Percentiles rank a stretch among this genome's conserved stretches.
These are phyloP conservation scores for Hyposoter didymator DNA, from an alignment of 2,888 invertebrate genomes.

Conservation along the genomic window DNA sequence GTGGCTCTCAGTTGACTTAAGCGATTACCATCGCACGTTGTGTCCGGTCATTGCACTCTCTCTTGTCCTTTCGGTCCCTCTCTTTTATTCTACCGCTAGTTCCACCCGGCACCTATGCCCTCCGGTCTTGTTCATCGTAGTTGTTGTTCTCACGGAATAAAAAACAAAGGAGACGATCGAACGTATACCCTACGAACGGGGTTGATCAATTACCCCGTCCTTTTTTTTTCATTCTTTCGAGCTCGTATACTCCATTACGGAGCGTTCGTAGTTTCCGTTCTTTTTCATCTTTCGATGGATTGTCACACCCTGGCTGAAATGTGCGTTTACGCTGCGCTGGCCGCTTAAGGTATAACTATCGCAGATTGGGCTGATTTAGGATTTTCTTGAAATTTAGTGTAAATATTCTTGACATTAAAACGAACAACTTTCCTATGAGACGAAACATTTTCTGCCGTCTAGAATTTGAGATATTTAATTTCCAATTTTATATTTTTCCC, in stretches of 20 bases:
- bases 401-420: too few species aligned
- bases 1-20: slow-evolving; percentile 39
- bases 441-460: too few species aligned
- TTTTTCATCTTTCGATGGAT: too few species aligned
- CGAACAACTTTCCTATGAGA: too few species aligned
- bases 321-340: too few species aligned
- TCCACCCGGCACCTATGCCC: not conserved
- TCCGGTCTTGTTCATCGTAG: not conserved
- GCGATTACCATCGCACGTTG: slow-evolving; percentile 32
- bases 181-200: not conserved
- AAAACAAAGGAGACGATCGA: not conserved
- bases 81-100: not conserved
- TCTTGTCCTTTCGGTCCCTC: not conserved
- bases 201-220: not conserved
- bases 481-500: too few species aligned
- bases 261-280: not conserved
- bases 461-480: too few species aligned
- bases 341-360: too few species aligned
- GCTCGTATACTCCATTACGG: not conserved
- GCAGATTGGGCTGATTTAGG: too few species aligned
- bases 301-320: too few species aligned
- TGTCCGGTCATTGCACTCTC: slow-evolving; percentile 24
- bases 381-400: too few species aligned
- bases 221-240: not conserved
- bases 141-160: not conserved